Evolutionary conservation across 2,888 invertebrate genomes (phyloP), one percentile per base, ranked within the genome.

Genomic region (Meiosimyza decipiens): DNA sequence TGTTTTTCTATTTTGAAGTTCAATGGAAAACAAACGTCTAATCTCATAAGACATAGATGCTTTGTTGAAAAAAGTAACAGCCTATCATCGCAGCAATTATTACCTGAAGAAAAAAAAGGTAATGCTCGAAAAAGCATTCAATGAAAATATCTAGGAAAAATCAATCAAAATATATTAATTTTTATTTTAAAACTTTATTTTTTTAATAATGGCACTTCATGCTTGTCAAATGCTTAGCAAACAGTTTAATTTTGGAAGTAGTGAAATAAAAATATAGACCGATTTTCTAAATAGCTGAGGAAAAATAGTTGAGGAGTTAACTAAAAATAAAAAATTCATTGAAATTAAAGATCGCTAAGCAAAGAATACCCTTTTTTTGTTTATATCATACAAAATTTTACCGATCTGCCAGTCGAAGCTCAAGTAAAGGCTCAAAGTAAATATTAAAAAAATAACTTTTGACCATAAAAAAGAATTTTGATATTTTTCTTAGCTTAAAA

Each of bases 91-190:
- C 52, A 54, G 15, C 67, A 71, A 52, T 71, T 71, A 51, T 57
- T 67, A 22, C 18, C 54, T 18, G 71, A 67, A 57, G 62, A 33
- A 22, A 75, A 22, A 75, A 63, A 60, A 70, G 16, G 69, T 66
- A 55, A 47, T 22, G 7, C 57, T 71, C 33, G 47, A 47, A 49
- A 51, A 74, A 47, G 33, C 28, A 28, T 28, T 72, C 12, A 75
- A 72, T 18, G 57, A 75, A 71, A 75, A 75, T 75, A 55, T 47
- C 11, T 15, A 75, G 62, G 59, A 72, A 47, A 75, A 77, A 52
- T 75, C 73, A 77, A 52, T 75, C 73, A 33, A 54, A 73, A 52
- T 22, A 72, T 15, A 70, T 74, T 16, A 70, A 70, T 69, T 52
- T 76, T 11, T 50, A 73, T 16, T 59, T 65, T 63, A 74, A 75